Percentiles rank a stretch among this genome's conserved stretches.
phyloP scores from a whole-genome alignment of 2,113 vertebrate genomes.

The Burhinus bistriatus region DNA sequence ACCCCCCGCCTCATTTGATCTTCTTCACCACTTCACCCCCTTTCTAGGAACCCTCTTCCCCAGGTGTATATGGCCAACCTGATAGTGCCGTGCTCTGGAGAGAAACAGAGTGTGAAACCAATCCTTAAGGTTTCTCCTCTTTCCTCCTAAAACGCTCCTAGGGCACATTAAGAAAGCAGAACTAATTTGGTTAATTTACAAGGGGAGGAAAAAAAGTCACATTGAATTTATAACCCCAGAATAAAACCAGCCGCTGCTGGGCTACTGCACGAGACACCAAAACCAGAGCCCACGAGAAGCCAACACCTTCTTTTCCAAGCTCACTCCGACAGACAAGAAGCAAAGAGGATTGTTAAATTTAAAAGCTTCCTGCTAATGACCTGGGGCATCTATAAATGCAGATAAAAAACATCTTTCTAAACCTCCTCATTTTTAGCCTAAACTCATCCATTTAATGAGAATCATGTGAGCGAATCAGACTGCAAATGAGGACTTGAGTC shows the following conservation, averaged over 20 bases:
- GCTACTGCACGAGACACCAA: neutral
- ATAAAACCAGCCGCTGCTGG: neutral
- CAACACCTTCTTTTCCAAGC: neutral
- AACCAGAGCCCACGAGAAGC: neutral
- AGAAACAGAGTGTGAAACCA: neutral
- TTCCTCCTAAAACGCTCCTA: neutral
- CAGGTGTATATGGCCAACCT: neutral
- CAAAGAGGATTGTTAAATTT: slow-evolving; percentile 11
- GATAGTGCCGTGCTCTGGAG: neutral
- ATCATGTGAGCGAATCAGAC: neutral
- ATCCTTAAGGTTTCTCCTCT: neutral
- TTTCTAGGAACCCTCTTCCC: neutral
- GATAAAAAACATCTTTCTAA: neutral
- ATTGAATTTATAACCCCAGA: neutral
- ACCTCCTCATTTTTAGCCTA: neutral
- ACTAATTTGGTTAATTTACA: neutral
- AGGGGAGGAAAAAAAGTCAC: neutral
- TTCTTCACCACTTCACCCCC: neutral
- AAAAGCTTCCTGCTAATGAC: slow-evolving; percentile 39
- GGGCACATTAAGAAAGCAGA: neutral
- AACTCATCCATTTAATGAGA: neutral
- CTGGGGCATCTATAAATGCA: neutral
- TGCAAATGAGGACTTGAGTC: neutral
- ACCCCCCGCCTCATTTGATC: neutral
- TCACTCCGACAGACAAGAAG: neutral